phyloP scores from a whole-genome alignment of 2,113 vertebrate genomes.

The Cololabis saira region DNA sequence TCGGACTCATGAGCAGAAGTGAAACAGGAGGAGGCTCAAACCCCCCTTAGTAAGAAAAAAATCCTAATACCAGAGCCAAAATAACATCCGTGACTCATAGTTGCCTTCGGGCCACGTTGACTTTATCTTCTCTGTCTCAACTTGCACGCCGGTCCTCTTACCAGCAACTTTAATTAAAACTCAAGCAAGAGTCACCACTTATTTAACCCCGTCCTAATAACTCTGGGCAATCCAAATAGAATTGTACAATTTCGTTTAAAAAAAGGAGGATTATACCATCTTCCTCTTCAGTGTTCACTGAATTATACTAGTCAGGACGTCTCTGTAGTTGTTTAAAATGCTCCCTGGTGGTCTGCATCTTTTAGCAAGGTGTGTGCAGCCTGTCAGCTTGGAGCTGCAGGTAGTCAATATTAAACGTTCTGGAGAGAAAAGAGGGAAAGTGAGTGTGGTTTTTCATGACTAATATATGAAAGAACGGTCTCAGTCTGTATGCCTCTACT shows the following conservation, averaged over 20 bases:
- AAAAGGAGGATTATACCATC: not conserved
- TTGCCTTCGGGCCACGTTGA: conserved; percentile 68
- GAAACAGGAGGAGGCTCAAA: conserved; percentile 67
- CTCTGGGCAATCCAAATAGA: not conserved
- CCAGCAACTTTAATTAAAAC: conserved; percentile 76
- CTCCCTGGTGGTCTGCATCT: not conserved
- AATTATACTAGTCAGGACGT: too few species aligned
- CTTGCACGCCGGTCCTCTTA: conserved; percentile 68
- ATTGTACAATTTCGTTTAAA: conserved; percentile 9
- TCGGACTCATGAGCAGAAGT: conserved; percentile 46
- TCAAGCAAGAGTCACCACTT: conserved; percentile 47
- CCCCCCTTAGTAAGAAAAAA: conserved; percentile 33
- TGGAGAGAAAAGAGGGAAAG: conserved; percentile 27
- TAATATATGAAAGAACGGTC: conserved; percentile 29
- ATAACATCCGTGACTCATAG: conserved; percentile 79
- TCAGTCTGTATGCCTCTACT: conserved; percentile 43
- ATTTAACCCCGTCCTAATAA: conserved; percentile 41
- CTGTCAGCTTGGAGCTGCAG: conserved; percentile 27
- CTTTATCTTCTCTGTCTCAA: conserved; percentile 77
- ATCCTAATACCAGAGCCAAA: conserved; percentile 68
- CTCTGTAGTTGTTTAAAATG: too few species aligned
- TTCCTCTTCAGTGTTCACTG: too few species aligned
- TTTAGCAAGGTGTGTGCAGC: conserved; percentile 14
- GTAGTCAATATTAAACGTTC: conserved; percentile 16
- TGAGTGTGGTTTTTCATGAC: conserved; percentile 36